phyloP scores from a whole-genome alignment of 2,113 vertebrate species.

The Carassius auratus region DNA sequence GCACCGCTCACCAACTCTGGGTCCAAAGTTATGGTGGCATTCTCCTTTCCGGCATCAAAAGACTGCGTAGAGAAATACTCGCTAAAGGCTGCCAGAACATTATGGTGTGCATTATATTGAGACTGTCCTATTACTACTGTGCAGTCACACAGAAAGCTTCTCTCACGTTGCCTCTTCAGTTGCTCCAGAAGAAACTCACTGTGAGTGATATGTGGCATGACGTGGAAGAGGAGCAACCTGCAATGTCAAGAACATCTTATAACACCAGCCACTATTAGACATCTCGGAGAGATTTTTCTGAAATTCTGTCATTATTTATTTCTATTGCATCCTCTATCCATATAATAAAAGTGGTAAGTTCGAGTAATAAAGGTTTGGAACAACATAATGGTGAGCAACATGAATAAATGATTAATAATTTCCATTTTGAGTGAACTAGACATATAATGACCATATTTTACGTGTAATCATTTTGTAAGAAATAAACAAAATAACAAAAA shows the following conservation, averaged over 20 bases:
- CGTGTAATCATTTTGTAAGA: background rate
- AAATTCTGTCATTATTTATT: background rate
- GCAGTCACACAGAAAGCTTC: slow-evolving; percentile 86
- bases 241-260: background rate
- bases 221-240: slow-evolving; percentile 15
- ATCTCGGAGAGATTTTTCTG: background rate
- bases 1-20: slow-evolving; percentile 86
- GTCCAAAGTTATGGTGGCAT: slow-evolving; percentile 82
- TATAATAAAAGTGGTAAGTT: background rate
- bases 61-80: slow-evolving; percentile 87
- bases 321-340: background rate
- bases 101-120: slow-evolving; percentile 86
- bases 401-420: background rate
- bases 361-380: background rate
- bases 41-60: slow-evolving; percentile 77
- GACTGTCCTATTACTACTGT: slow-evolving; percentile 82
- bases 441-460: background rate
- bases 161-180: slow-evolving; percentile 82
- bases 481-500: slow-evolving; percentile 9
- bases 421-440: background rate
- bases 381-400: background rate
- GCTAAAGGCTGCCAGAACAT: slow-evolving; percentile 93
- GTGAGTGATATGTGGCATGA: slow-evolving; percentile 69
- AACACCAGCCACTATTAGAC: background rate
- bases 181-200: slow-evolving; percentile 84